Conservation (phyloP, 2,888 invertebrate species). For the Chloromyia formosa region DNA sequence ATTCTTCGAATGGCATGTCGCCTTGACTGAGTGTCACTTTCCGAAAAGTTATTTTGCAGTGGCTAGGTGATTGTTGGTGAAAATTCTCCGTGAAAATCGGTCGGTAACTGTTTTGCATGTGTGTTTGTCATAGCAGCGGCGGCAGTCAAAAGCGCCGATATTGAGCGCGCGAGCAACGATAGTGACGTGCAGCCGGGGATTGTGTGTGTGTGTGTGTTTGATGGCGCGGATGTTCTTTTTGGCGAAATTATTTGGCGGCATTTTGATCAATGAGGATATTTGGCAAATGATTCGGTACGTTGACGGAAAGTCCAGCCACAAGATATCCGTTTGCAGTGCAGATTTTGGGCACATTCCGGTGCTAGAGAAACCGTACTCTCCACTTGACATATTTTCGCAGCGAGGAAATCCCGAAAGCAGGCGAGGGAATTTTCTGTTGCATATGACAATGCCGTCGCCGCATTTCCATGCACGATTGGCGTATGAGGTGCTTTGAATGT, state of each 20-base stretch:
- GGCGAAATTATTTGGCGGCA: conserved; percentile 15
- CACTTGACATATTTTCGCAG: neutral
- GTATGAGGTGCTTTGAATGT: conserved; percentile 9
- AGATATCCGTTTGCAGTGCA: no score
- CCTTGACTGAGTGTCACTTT: neutral
- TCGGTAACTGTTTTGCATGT: conserved; percentile 19
- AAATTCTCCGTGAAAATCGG: neutral
- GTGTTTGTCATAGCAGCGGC: conserved; percentile 2
- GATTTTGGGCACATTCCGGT: no score
- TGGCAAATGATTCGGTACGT: no score
- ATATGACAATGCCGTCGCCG: conserved; percentile 14
- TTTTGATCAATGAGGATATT: neutral
- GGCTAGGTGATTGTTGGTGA: neutral
- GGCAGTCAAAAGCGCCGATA: no score
- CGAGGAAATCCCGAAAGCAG: neutral
- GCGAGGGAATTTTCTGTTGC: neutral
- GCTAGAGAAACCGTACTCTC: no score
- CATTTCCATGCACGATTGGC: neutral
- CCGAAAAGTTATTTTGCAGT: neutral
- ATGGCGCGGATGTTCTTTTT: neutral
- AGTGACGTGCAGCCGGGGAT: neutral
- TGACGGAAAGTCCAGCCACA: no score
- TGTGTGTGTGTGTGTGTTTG: conserved; percentile 15
- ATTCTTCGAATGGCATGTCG: neutral
- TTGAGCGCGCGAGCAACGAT: no score